Evolutionary conservation across 1,140 invertebrate species (phyloP), one percentile per base, ranked within the genome.

Genomic region (Chrysoperla carnea): DNA sequence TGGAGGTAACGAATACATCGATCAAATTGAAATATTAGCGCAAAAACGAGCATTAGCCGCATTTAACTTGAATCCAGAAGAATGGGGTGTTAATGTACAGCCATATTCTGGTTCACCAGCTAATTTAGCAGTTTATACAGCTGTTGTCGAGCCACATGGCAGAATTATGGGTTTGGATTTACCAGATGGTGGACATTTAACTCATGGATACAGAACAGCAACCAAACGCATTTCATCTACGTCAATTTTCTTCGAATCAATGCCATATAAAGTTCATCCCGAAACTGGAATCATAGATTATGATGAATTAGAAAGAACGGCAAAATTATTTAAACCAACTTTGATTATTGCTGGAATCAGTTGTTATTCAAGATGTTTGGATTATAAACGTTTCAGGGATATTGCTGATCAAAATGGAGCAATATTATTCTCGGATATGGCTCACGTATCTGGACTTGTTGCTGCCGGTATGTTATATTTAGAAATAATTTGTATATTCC

Each of bases 61-160:
- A 1, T 99, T 78, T 60, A 75, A 72, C 51, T 65, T 97, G n/a
- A 72, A 79, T 56, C 67, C 80, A 6, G 78, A 82, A 37, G 63
- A 90, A 62, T 99, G 95, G 95, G 93, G 93, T 36, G 90, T 94
- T 2, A 99, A 99, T 72, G 94, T 99, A 5, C 95, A 99, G 58
- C 86, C 93, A 1, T 88, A 94, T 55, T 96, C 91, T 28, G 94
- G 95, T 4, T 95, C 89, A 23, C 93, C 94, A 12, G 94, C 92
- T 4, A 98, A 99, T 64, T 84, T 99, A 67, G 93, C 92, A n/a
- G 85, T 87, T 6, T 91, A 89, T 52, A 90, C 86, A n/a, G 59
- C 69, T 14, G 56, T 91, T 8, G 71, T 83, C 13, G 77, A 88
- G 49, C 91, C 93, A 3, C 91, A 97, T 68, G 93, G 88, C 31